Percentiles rank a stretch among this genome's conserved stretches.
Evolutionary conservation across 2,888 invertebrate species (phyloP).

Genomic region (Orthosia gracilis): DNA sequence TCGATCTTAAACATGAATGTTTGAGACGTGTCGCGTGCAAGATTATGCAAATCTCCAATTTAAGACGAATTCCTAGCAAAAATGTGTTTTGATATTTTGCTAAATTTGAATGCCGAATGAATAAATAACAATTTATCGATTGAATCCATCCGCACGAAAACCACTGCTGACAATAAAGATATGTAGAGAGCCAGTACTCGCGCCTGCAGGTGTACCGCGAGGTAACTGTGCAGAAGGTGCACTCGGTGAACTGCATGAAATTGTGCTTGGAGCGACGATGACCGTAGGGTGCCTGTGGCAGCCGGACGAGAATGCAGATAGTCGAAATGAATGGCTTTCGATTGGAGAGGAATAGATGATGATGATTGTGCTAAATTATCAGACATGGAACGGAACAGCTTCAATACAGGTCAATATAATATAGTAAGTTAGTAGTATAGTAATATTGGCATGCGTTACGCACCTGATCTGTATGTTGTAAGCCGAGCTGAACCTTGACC

Average conservation of each 20-base stretch:
- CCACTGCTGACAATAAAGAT: background rate
- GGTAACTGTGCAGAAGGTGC: background rate
- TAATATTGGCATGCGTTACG: background rate
- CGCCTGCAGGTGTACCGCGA: background rate
- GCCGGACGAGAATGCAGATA: background rate
- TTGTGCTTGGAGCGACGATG: background rate
- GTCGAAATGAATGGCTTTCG: background rate
- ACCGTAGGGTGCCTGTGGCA: background rate
- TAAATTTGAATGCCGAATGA: background rate
- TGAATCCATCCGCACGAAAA: conserved; percentile 2
- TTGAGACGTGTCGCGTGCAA: no score
- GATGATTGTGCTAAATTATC: background rate
- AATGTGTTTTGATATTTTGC: background rate
- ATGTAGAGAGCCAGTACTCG: background rate
- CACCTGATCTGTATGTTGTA: no score
- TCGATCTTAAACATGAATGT: background rate
- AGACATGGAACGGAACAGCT: background rate
- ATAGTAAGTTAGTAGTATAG: background rate
- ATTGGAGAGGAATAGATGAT: background rate
- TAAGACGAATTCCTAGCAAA: background rate
- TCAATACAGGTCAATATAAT: background rate
- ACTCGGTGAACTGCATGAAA: background rate
- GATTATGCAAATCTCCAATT: background rate
- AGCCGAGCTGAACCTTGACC: no score
- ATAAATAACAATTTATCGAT: conserved; percentile 19